These are phyloP conservation scores for Tenthredo notha DNA, from an alignment of 2,888 invertebrate genomes.

Conservation along the genomic window DNA sequence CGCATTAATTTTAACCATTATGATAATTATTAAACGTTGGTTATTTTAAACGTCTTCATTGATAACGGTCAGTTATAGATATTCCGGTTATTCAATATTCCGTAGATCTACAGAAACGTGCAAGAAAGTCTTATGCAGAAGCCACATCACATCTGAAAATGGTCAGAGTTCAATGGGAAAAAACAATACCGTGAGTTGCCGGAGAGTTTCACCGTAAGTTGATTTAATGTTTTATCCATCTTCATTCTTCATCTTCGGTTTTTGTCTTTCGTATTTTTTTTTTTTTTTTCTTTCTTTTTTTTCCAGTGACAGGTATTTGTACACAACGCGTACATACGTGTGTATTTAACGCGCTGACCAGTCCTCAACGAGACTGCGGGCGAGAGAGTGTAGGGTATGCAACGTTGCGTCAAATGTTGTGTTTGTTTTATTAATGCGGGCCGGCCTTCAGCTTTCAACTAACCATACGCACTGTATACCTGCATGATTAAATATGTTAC, in stretches of 20 bases:
- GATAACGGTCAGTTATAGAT: not conserved
- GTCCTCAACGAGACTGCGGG: constrained; percentile 34
- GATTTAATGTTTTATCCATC: constrained; percentile 5
- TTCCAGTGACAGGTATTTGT: constrained; percentile 8
- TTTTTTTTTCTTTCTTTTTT: not conserved
- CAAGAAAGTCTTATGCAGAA: not conserved
- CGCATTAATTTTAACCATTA: constrained; percentile 31
- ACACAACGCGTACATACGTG: constrained; percentile 20
- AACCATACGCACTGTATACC: constrained; percentile 47
- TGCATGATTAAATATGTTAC: constrained; percentile 51
- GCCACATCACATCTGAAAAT: not conserved
- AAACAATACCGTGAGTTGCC: constrained; percentile 4
- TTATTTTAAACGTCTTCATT: not conserved
- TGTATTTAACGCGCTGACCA: constrained; percentile 35
- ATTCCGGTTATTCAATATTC: not conserved
- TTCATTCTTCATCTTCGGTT: constrained; percentile 7
- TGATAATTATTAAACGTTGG: not conserved
- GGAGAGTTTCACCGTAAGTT: not conserved
- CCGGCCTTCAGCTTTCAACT: constrained; percentile 69
- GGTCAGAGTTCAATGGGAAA: not conserved
- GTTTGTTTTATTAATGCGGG: constrained; percentile 77
- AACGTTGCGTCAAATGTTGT: constrained; percentile 74
- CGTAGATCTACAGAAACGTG: not conserved
- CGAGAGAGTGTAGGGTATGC: constrained; percentile 62
- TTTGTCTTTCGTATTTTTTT: constrained; percentile 1